These are phyloP conservation scores for Morone chrysops DNA, from an alignment of 2,113 vertebrate genomes.

Conservation along the genomic window DNA sequence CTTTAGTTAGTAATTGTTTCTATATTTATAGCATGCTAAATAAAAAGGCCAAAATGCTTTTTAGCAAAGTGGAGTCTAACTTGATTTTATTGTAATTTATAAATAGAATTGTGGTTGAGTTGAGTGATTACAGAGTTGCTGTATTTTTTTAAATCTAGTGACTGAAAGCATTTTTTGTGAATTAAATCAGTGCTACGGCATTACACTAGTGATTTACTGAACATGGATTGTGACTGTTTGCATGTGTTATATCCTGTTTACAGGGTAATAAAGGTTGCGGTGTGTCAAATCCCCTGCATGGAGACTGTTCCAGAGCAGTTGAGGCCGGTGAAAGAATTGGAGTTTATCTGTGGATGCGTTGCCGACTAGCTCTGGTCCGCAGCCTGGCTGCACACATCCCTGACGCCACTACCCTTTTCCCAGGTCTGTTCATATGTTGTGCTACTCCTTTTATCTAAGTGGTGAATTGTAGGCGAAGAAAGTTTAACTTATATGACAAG, in stretches of 20 bases:
- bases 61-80: too few relatives aligned
- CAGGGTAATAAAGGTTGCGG: constrained; percentile 36
- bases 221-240: neutral
- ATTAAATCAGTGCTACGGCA: neutral
- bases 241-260: constrained; percentile 4
- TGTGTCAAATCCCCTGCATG: neutral
- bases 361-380: constrained; percentile 82
- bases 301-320: constrained; percentile 65
- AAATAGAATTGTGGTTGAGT: too few relatives aligned
- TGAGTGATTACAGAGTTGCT: too few relatives aligned
- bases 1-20: too few relatives aligned
- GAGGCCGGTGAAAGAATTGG: constrained; percentile 85
- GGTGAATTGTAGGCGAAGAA: neutral
- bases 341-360: constrained; percentile 87
- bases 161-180: too few relatives aligned
- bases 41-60: too few relatives aligned
- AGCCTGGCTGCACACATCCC: constrained; percentile 82
- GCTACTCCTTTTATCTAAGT: neutral
- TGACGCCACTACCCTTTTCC: constrained; percentile 61
- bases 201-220: neutral
- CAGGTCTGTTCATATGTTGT: constrained; percentile 70
- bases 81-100: too few relatives aligned
- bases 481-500: neutral
- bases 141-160: too few relatives aligned
- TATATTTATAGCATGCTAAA: too few relatives aligned